Percentiles rank a stretch among this genome's conserved stretches.
Conservation (phyloP, 2,888 invertebrate genomes). For the Zaprionus bogoriensis region DNA sequence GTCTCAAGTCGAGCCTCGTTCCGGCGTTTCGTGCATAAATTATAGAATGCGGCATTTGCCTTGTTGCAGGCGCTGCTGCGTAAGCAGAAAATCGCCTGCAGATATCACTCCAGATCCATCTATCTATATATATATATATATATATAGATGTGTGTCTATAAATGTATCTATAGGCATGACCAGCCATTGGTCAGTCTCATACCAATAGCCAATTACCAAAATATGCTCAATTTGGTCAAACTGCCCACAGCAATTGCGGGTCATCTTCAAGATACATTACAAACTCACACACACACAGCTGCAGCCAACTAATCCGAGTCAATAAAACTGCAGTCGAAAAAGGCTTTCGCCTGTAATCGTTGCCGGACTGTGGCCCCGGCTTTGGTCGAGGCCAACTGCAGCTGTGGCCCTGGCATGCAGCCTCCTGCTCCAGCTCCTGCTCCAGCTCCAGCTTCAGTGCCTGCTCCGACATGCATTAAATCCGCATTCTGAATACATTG, state of each 20-base stretch:
- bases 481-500: slow-evolving; percentile 61
- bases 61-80: slow-evolving; percentile 35
- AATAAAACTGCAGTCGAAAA: slow-evolving; percentile 69
- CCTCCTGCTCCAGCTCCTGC: neutral
- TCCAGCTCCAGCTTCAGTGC: neutral
- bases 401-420: slow-evolving; percentile 53
- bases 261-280: slow-evolving; percentile 39
- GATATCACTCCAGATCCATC: slow-evolving; percentile 10
- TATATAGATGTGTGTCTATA: neutral
- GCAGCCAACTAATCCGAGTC: slow-evolving; percentile 62
- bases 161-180: neutral
- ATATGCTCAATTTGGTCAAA: slow-evolving; percentile 43
- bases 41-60: slow-evolving; percentile 66
- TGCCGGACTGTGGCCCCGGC: slow-evolving; percentile 29
- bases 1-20: slow-evolving; percentile 60
- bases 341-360: slow-evolving; percentile 35
- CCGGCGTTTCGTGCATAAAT: slow-evolving; percentile 74
- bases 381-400: slow-evolving; percentile 57
- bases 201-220: slow-evolving; percentile 67
- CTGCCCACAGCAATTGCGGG: slow-evolving; percentile 15
- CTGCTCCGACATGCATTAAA: slow-evolving; percentile 44
- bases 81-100: slow-evolving; percentile 45
- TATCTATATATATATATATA: neutral
- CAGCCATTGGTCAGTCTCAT: too few species aligned
- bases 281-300: slow-evolving; percentile 3